A percentile compares a stretch with the other conserved stretches of the same genome.
phyloP scores from a whole-genome alignment of 2,888 invertebrate genomes.

The Priocnemis perturbator region DNA sequence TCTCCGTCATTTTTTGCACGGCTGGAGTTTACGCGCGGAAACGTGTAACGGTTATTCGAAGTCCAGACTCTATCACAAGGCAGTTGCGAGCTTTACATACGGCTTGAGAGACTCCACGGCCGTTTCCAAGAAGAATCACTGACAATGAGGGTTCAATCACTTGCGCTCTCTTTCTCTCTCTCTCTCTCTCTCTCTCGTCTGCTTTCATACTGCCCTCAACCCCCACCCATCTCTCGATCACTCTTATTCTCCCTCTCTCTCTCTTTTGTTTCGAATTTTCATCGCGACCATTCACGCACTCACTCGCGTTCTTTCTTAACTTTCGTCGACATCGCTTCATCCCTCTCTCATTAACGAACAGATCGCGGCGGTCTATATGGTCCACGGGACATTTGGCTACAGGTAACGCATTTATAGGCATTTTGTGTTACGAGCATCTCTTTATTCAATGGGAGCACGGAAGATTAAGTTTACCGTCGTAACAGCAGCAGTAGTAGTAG shows the following conservation, averaged over 20 bases:
- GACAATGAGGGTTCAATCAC: too few species aligned
- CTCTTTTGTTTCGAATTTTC: conserved; percentile 31
- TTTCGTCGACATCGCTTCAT: conserved; percentile 23
- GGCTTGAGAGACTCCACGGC: conserved; percentile 58
- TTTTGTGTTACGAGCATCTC: conserved; percentile 44
- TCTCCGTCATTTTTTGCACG: too few species aligned
- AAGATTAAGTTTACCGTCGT: conserved; percentile 25
- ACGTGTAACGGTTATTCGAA: conserved; percentile 37
- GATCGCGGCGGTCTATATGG: conserved; percentile 67
- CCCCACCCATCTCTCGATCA: conserved; percentile 19
- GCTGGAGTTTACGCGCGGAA: not conserved
- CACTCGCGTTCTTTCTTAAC: conserved; percentile 29
- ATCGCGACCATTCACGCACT: conserved; percentile 36
- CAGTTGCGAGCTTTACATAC: conserved; percentile 69
- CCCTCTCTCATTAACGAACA: conserved; percentile 43
- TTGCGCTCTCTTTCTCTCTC: not conserved
- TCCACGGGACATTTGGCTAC: conserved; percentile 73
- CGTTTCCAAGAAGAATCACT: conserved; percentile 15
- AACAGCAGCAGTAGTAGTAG: too few species aligned
- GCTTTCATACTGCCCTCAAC: conserved; percentile 7
- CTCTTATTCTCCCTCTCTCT: conserved; percentile 19
- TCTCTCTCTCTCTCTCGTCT: conserved; percentile 19
- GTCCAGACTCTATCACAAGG: conserved; percentile 75
- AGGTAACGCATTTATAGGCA: conserved; percentile 61
- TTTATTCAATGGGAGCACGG: conserved; percentile 45